Evolutionary conservation across 23 tunicate species (phyloP), one percentile per base, ranked within the genome.

Genomic region (Styela plicata): DNA sequence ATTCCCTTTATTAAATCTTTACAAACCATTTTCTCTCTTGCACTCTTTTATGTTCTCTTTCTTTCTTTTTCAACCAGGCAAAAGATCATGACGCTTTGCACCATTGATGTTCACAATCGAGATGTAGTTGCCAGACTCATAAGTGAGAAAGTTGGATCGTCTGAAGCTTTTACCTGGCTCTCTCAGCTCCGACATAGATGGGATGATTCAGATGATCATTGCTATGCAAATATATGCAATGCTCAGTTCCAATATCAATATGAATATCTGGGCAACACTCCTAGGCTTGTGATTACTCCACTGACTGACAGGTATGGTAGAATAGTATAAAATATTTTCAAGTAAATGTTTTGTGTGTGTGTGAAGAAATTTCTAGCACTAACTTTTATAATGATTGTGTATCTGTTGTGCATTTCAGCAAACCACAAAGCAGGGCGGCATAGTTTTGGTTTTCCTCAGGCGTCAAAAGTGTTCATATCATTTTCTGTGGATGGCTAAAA

Each of bases 51-150:
- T n/a, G n/a, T n/a, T 44, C 13, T 5, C 57, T 44, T 44, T 44
- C 13, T 5, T 44, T 44, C 57, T 44, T 44, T 13, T 44, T n/a
- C n/a, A 13, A 74, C 29, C 85, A 91, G 97, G 53, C 97, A 91
- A 87, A 91, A 84, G 31, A 91, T 91, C 61, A 91, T 91, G 97
- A 91, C 97, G 3, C 78, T 91, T 35, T 91, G 97, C 83, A 91
- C 97, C 66, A 87, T 91, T 33, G 97, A 91, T 74, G 97, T 91
- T 31, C 97, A 91, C 82, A 91, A 87, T 61, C 97, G 97, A 63
- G 97, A 91, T 83, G 97, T 91, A 2, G 91, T 91, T 20, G 88
- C 85, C 33, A 87, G 89, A 36, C 73, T 91, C 36, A 91, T 91
- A 33, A 52, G 86, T 2, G 97, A 91, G 71, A 91, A 91, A 74